Evolutionary conservation across 2,113 vertebrate genomes (phyloP), one percentile per base, ranked within the genome.

Genomic region (Ammodytes dubius): DNA sequence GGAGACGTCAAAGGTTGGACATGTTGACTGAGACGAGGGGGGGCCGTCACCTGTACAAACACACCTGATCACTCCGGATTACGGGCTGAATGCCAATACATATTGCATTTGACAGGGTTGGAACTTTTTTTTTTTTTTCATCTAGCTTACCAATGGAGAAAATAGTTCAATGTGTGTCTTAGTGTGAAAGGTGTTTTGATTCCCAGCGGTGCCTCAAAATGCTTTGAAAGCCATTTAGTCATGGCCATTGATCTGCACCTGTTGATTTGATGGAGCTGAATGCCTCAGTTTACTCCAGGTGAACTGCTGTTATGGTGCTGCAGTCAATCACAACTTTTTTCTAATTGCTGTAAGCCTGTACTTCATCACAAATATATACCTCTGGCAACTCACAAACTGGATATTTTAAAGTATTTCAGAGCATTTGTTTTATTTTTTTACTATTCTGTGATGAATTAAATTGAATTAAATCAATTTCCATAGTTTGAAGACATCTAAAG

Each of bases 231-330:
- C 45, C 61, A 70, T 59, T 85, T 42, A 56, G 76, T 78, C 79
- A 64, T 68, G 72, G 61, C 11, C 65, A 77, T 69, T 72, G 88
- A 87, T 87, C 73, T 57, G 72, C 82, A 57, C 72, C 65, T 52
- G 82, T 59, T 82, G 79, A 82, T 77, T 73, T 77, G 76, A 81
- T 87, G 76, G 64, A 79, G 64, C 71, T 69, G 74, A 82, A 70
- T 11, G 71, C 67, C n/a, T 57, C 60, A 1, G 80, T 69, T 79
- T 84, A 65, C 81, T 63, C 60, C 0, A 56, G 59, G 72, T 39
- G 60, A 27, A 73, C 80, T 8, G 59, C 83, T 52, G 66, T 68
- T 74, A 74, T 43, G 70, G 49, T 50, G 49, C 52, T 10, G 11
- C 4, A 15, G 58, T 79, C 81, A 61, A 65, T 79, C 57, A 2